phyloP scores from a whole-genome alignment of 2,888 invertebrate species.

The Hirtodrosophila alboralis region DNA sequence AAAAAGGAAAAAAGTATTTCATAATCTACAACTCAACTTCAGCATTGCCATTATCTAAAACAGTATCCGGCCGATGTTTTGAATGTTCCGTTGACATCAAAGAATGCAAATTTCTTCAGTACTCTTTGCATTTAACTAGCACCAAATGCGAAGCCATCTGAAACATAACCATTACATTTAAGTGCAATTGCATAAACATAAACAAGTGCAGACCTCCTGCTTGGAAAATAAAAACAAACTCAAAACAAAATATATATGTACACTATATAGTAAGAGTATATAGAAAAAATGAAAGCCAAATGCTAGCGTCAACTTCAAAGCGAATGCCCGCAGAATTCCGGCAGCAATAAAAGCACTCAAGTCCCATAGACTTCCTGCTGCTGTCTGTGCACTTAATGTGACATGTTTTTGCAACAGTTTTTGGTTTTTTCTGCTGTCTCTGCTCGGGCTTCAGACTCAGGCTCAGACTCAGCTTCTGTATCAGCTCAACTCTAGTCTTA shows the following conservation, averaged over 20 bases:
- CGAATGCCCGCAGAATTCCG: conserved; percentile 69
- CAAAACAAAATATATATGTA: conserved; percentile 47
- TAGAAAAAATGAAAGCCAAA: no score
- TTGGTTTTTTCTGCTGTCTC: conserved; percentile 39
- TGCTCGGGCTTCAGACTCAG: conserved; percentile 13
- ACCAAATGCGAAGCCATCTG: conserved; percentile 38
- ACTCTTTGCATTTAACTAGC: conserved; percentile 38
- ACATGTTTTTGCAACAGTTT: conserved; percentile 78
- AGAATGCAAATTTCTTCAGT: conserved; percentile 36
- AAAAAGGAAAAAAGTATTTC: background rate
- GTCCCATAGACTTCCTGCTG: conserved; percentile 71
- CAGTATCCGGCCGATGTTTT: background rate
- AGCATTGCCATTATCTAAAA: background rate
- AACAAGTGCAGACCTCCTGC: conserved; percentile 35
- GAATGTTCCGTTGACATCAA: conserved; percentile 5
- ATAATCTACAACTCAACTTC: no score
- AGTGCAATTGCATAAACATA: conserved; percentile 71
- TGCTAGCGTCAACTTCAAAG: conserved; percentile 64
- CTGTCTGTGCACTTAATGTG: conserved; percentile 72
- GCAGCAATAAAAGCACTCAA: conserved; percentile 75
- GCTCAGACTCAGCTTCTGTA: conserved; percentile 14
- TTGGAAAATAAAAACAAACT: conserved; percentile 8
- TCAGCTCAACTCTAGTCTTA: conserved; percentile 9
- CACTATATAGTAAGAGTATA: no score
- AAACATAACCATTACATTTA: conserved; percentile 71